Evolutionary conservation across 2,113 vertebrate genomes (phyloP), one percentile per base, ranked within the genome.

Genomic region (Colossoma macropomum): DNA sequence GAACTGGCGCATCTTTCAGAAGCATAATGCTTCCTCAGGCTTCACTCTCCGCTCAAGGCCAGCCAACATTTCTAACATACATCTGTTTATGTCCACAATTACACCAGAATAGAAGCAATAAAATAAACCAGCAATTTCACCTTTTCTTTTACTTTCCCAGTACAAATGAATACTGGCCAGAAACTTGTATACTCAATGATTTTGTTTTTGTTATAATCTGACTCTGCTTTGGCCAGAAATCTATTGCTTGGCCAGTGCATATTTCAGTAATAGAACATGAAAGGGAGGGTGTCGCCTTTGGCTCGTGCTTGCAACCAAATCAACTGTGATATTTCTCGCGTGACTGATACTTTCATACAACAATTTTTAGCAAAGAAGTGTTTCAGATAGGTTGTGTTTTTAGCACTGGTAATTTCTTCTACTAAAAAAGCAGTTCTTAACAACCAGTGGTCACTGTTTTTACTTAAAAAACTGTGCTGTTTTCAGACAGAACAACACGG

Each of bases 1-100:
- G 68, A 50, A 71, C 75, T 89, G 88, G 38, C 77, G 60, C 32
- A 21, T 34, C 78, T 72, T 71, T 60, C 32, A 25, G 50, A 77
- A 50, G 75, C 74, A 68, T 25, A 82, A 30, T 6, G 80, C 25
- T 45, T 77, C 73, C 74, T 82, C 50, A 48, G 81, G 63, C 81
- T 34, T 60, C 23, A 34, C 41, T 82, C n/a, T 48, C 41, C 74
- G 25, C 48, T 75, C 62, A 76, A 52, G 38, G n/a, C 38, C 32
- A 28, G 72, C 45, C 41, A 50, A 63, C 38, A 59, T 60, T 54
- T 41, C 68, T 71, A 32, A 25, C 63, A 70, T 75, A 60, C 50
- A 52, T 48, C 59, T 25, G n/a, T 52, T 75, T 75, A 45, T 45
- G 34, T 71, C 21, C 34, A 45, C 34, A 71, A 71, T 30, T n/a